Base-by-base conservation (phyloP, 2,888 invertebrate genomes). In the Trissonchulus sp. region DNA sequence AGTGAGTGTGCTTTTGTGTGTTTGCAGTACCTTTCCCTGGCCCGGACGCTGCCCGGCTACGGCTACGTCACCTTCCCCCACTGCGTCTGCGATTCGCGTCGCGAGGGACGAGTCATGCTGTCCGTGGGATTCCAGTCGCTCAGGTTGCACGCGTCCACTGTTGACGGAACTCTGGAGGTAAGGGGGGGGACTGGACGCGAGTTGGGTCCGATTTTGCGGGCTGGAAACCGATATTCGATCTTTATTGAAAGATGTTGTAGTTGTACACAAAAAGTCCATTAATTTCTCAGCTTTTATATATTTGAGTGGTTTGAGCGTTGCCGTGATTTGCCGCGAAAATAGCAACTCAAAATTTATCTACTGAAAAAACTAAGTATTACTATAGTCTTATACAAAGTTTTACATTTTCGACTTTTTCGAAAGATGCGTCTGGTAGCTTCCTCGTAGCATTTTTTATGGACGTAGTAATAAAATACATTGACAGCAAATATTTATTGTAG, bases 31-130 rank as follows among this genome's bases (percentile, higher is more conserved):
- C 88, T 96, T 77, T 89, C 91, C 77, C 86, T 93, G 80, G 95
- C 93, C 30, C 89, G 94, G 76, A 89, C 91, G 79, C 87, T 97
- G 81, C 92, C 93, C 74, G 98, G 97, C 71, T 98, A 98, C 87
- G 95, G 94, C 0, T 91, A 93, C 84, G 89, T 96, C 23, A 91
- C 93, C 72, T 96, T 98, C 87, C 99, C 99, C 36, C 94, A 95
- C 87, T 91, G 96, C 85, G 88, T 91, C 38, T 94, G 94, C 86
- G 94, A 95, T 88, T 92, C 93, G 48, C 88, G 93, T 76, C 93
- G 86, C 77, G 83, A 93, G 84, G 94, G 93, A 63, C 93, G 93
- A 86, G 93, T 94, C 71, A 88, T 91, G 75, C 90, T 91, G 71
- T 89, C 90, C 28, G 88, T 93, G 63, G 91, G 91, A 84, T 84